Percentiles rank a stretch among this genome's conserved stretches.
Conservation (phyloP, 2,113 vertebrate species). For the Spea multiplicata region DNA sequence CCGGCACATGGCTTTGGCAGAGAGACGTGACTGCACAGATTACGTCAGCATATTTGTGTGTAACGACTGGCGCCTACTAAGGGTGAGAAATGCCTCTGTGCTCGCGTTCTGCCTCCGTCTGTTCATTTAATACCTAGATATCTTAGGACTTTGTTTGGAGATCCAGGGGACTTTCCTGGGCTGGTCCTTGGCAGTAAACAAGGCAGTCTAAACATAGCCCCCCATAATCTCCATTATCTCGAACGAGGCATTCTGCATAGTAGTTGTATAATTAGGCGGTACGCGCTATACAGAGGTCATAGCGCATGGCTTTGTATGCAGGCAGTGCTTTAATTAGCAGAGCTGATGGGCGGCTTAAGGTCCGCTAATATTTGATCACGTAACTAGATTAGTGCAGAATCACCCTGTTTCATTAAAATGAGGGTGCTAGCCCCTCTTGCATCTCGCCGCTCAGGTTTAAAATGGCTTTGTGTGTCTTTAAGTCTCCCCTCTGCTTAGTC, state of each 20-base stretch:
- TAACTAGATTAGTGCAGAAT: no score
- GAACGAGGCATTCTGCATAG: neutral
- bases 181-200: slow-evolving; percentile 24
- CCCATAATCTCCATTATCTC: neutral
- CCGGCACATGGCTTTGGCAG: slow-evolving; percentile 87
- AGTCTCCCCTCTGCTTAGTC: no score
- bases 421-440: no score
- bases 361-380: no score
- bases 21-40: slow-evolving; percentile 93
- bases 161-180: slow-evolving; percentile 42
- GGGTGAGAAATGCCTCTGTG: slow-evolving; percentile 66
- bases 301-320: no score
- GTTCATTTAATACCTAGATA: neutral
- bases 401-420: no score
- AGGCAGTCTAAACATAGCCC: slow-evolving; percentile 33
- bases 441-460: no score
- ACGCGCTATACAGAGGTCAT: neutral
- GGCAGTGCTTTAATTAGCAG: no score
- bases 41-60: slow-evolving; percentile 93
- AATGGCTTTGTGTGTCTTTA: no score
- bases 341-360: no score
- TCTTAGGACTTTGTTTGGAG: slow-evolving; percentile 28
- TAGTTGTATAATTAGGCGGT: neutral
- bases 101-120: slow-evolving; percentile 23
- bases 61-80: slow-evolving; percentile 92